Percentiles rank a stretch among this genome's conserved stretches.
These are phyloP conservation scores for Diuraphis noxia DNA, from an alignment of 1,140 invertebrate genomes.

Conservation along the genomic window DNA sequence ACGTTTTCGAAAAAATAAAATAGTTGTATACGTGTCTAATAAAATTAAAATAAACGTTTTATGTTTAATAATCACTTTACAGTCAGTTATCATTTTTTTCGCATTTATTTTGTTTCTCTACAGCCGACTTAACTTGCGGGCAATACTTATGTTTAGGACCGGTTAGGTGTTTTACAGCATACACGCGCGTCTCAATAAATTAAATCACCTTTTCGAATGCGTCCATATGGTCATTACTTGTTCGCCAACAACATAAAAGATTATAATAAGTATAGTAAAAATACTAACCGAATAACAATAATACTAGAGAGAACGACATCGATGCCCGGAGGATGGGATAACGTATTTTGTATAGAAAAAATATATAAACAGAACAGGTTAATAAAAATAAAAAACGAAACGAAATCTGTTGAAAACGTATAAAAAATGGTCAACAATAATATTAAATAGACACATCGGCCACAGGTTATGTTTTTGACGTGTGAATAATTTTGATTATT, in stretches of 20 bases:
- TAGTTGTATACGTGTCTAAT: not conserved
- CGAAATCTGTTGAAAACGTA: not conserved
- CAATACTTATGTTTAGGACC: not conserved
- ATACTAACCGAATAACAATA: constrained; percentile 40
- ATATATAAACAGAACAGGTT: constrained; percentile 7
- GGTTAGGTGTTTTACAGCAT: constrained; percentile 10
- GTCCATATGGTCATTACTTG: constrained; percentile 26
- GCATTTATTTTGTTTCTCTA: not conserved
- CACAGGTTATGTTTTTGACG: not conserved
- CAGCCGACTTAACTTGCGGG: not conserved
- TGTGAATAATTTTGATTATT: constrained; percentile 29
- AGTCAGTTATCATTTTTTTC: not conserved
- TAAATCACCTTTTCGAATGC: constrained; percentile 7
- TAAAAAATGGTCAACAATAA: not conserved
- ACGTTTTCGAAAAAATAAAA: not conserved
- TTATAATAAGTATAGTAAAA: not conserved
- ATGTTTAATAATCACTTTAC: not conserved
- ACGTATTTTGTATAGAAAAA: not conserved
- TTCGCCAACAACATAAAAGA: not conserved
- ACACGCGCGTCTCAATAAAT: constrained; percentile 2
- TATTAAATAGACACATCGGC: not conserved
- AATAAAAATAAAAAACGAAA: not conserved
- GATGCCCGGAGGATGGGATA: constrained; percentile 29
- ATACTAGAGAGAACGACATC: not conserved
- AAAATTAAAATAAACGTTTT: not conserved